phyloP scores from a whole-genome alignment of 2,113 vertebrate genomes.

The Procavia capensis region DNA sequence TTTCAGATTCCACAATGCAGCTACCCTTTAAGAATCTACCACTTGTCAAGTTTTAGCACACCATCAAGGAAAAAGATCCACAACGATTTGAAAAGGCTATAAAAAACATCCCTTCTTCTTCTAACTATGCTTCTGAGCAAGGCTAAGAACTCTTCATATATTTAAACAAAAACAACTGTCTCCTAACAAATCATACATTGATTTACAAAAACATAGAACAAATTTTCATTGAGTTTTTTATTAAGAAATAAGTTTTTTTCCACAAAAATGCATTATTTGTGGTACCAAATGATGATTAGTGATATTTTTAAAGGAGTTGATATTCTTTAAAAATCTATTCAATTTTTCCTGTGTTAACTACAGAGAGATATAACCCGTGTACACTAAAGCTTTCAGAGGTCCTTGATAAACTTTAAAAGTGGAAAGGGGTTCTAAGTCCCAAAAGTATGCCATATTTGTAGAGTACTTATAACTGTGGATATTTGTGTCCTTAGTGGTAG shows the following conservation, averaged over 20 bases:
- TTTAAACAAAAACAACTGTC: constrained; percentile 36
- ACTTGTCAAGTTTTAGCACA: neutral
- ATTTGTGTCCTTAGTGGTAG: neutral
- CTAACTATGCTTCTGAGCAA: neutral
- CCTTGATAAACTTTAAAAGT: neutral
- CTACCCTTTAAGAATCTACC: neutral
- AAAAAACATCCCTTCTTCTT: neutral
- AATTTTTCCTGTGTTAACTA: constrained; percentile 53
- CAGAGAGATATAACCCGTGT: neutral
- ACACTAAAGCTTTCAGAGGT: neutral
- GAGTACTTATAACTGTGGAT: neutral
- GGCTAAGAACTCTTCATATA: constrained; percentile 1
- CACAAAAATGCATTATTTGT: neutral
- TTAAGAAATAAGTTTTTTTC: neutral
- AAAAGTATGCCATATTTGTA: neutral
- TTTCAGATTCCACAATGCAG: neutral
- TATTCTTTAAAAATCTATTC: neutral
- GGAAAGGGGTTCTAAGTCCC: neutral
- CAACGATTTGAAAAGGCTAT: neutral
- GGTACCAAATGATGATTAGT: neutral
- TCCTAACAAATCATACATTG: neutral
- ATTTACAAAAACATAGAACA: neutral
- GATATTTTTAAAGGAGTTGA: constrained; percentile 39
- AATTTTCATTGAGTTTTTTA: neutral
- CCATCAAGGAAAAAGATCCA: neutral